Evolutionary conservation across 2,797 vertebrate species (phyloP).

Genomic region (Odontamblyopus lacepedii): DNA sequence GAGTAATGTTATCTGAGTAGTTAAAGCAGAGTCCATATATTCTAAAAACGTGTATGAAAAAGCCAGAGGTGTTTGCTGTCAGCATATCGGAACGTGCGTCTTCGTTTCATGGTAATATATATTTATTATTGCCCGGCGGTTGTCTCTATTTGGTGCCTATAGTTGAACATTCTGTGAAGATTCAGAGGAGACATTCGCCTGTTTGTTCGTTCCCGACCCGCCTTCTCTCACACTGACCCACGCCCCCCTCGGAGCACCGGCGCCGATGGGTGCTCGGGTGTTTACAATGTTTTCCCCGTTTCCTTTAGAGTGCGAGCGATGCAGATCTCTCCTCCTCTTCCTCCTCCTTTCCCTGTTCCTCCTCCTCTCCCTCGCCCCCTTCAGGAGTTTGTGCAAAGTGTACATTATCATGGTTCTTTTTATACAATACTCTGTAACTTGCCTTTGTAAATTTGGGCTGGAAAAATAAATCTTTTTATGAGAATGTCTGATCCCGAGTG

Average conservation of each 20-base stretch:
- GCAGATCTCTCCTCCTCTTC: constrained; percentile 29
- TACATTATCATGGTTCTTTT: constrained; percentile 96
- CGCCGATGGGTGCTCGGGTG: constrained; percentile 78
- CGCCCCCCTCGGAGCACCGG: constrained; percentile 56
- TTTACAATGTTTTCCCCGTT: constrained; percentile 76
- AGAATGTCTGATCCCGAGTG: constrained; percentile 88
- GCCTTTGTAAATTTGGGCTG: constrained; percentile 97
- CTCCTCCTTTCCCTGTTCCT: background rate
- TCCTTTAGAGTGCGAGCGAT: constrained; percentile 71
- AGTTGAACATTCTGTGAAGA: constrained; percentile 76
- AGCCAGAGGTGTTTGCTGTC: constrained; percentile 76
- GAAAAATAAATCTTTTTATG: constrained; percentile 99
- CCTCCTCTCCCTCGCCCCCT: constrained; percentile 64
- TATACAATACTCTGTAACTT: constrained; percentile 92
- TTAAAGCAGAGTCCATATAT: constrained; percentile 73
- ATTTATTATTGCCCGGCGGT: constrained; percentile 75
- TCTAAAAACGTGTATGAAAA: constrained; percentile 75
- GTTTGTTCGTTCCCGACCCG: constrained; percentile 51
- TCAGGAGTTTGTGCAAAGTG: constrained; percentile 96
- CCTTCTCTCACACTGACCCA: constrained; percentile 53
- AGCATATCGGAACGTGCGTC: constrained; percentile 78
- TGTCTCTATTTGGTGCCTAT: constrained; percentile 76
- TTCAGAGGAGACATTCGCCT: constrained; percentile 61
- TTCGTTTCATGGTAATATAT: constrained; percentile 79
- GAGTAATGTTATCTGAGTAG: constrained; percentile 76